Base-by-base conservation (phyloP, 2,797 vertebrate species). In the Ptychadena robeensis region DNA sequence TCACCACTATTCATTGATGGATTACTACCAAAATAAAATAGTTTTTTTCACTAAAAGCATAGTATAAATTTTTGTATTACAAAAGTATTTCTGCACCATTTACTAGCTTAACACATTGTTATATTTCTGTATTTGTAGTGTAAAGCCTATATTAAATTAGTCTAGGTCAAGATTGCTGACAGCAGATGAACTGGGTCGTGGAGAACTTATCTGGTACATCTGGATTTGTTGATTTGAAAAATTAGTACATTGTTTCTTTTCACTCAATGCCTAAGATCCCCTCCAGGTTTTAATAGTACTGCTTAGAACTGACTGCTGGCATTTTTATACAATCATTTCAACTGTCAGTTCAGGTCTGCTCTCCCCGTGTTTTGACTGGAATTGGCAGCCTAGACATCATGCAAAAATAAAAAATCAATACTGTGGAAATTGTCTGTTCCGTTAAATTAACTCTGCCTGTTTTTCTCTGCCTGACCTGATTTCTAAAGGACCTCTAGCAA, bases 331-430 rank as follows among this genome's bases (percentile, higher is more conserved):
- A 76, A 79, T 48, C 34, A 70, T 76, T 85, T 80, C 79, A 80
- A 38, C 78, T 85, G 83, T 85, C 83, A 81, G 72, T 75, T 85
- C 72, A 80, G 72, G 64, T 76, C 71, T 80, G 57, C 57, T 70
- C 48, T 71, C 70, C 22, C 59, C 44, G 59, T 81, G 38, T 85
- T 85, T 76, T 85, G 78, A 85, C 53, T 80, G 25, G 66, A 85
- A 75, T 85, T 85, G 83, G 83, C 83, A 76, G 83, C 64, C 57
- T 44, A 80, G 78, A 79, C 83, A 78, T 80, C 78, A 85, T 76
- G 65, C 78, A 85, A 85, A 85, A 85, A 71, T 80, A 85, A 85
- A 85, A 85, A 85, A 85, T 85, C 83, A 85, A 85, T 85, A 85
- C 78, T 76, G 83, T 80, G 83, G 78, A 85, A 85, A 81, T 85